phyloP scores from a whole-genome alignment of 1,140 invertebrate species.

The Chironomus striatipennis region DNA sequence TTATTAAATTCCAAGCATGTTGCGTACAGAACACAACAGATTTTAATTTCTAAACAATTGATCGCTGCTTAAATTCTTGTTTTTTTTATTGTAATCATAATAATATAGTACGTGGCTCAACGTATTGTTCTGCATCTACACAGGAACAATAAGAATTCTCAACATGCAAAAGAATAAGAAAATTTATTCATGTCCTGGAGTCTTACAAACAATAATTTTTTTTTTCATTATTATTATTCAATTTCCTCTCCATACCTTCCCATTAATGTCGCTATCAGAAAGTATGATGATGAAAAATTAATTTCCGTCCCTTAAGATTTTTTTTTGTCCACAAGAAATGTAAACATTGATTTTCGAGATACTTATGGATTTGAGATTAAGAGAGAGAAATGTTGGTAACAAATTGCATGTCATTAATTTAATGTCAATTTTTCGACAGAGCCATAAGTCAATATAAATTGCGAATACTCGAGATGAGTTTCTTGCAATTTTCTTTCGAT shows the following conservation, averaged over 20 bases:
- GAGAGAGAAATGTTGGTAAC: neutral
- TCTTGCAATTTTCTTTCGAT: neutral
- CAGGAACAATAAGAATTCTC: neutral
- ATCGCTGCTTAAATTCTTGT: too few relatives aligned
- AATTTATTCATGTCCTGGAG: neutral
- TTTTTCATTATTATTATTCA: too few relatives aligned
- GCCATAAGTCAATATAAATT: neutral
- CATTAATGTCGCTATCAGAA: neutral
- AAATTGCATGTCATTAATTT: neutral
- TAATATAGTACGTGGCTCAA: neutral
- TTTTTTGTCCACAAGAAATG: neutral
- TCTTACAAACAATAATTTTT: neutral
- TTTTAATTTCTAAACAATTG: neutral
- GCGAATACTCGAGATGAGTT: neutral
- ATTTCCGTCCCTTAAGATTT: neutral
- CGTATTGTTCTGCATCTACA: neutral
- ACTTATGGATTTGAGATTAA: neutral
- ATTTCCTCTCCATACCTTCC: too few relatives aligned
- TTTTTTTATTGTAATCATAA: neutral
- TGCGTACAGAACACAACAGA: neutral
- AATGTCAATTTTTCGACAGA: conserved; percentile 1
- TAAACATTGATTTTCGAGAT: conserved; percentile 11
- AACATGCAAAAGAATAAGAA: neutral
- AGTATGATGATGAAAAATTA: conserved; percentile 15
- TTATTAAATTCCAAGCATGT: neutral